phyloP scores from a whole-genome alignment of 2,113 vertebrate species.

The Turnix velox region DNA sequence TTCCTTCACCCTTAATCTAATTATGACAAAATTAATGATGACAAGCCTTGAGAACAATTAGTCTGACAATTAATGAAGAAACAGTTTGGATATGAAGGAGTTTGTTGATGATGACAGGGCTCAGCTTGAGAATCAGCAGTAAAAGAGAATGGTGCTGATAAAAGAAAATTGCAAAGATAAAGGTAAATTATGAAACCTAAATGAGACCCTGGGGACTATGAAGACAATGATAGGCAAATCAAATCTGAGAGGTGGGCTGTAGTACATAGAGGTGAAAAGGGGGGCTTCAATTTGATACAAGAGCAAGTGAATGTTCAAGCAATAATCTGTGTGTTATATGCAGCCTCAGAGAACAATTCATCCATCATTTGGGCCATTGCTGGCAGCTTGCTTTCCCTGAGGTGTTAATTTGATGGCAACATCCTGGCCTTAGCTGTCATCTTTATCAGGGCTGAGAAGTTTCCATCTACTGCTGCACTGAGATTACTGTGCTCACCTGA shows the following conservation, averaged over 20 bases:
- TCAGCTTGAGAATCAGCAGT: neutral
- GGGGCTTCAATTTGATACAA: neutral
- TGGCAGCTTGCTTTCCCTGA: constrained; percentile 27
- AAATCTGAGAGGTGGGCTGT: neutral
- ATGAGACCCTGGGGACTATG: neutral
- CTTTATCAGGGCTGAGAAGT: neutral
- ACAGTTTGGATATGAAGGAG: neutral
- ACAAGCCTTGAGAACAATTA: neutral
- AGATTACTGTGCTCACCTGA: neutral
- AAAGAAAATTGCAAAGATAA: neutral
- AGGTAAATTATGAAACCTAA: neutral
- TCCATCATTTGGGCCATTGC: neutral
- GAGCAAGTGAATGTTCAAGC: neutral
- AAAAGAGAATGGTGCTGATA: neutral
- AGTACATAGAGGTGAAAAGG: neutral
- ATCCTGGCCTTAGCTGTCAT: neutral
- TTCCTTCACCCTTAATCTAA: neutral
- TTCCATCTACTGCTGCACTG: neutral
- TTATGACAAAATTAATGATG: constrained; percentile 6
- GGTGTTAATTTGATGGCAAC: constrained; percentile 24
- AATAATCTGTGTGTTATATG: neutral
- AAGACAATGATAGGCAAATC: neutral
- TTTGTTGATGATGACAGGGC: neutral
- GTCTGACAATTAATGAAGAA: neutral
- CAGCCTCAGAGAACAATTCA: constrained; percentile 1